Base-by-base conservation (phyloP, 2,113 vertebrate species). In the Malurus cyaneus region DNA sequence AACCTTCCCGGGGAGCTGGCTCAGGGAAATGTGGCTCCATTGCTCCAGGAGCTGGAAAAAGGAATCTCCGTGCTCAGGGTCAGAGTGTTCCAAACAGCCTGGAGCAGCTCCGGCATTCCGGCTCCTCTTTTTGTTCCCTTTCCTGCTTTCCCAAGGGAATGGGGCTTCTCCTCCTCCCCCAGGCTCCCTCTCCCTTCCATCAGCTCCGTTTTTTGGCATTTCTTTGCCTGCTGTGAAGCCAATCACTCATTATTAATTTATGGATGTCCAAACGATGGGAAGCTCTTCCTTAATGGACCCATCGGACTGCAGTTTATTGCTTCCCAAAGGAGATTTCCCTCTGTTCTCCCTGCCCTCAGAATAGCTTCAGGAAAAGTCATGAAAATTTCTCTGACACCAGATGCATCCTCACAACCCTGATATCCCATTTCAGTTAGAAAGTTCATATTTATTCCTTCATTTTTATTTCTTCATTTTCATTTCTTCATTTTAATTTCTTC, bases 251-350 rank as follows among this genome's bases (percentile, higher is more conserved):
- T 8, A 6, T 9, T 74, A 0, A 54, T 56, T 81, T 8, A 61
- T 62, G 72, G 41, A 3, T 24, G 56, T 12, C 64, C 69, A 9
- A 3, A 7, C 16, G 24, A 41, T 2, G 34, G 67, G 85, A 28
- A 60, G 20, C 32, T 0, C 10, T 78, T 11, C 60, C 52, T 60
- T 62, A 39, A 60, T 31, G 72, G 72, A 3, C 20, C 1, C 34
- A 0, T 3, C 34, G 69, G n/a, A 12, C 14, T 56, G 4, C 0
- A 8, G 12, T 18, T n/a, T 13, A 31, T 46, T 53, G 50, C 61
- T 71, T 36, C 42, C 6, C 2, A 18, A 46, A 42, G 20, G 6
- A 23, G 28, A 4, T 36, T 84, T 73, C 56, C 72, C 67, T 47
- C 86, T 91, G 12, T 44, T 66, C 26, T 59, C 52, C 41, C 47